These are phyloP conservation scores for Colistium nudipinnis DNA, from an alignment of 2,113 vertebrate species.

Conservation along the genomic window DNA sequence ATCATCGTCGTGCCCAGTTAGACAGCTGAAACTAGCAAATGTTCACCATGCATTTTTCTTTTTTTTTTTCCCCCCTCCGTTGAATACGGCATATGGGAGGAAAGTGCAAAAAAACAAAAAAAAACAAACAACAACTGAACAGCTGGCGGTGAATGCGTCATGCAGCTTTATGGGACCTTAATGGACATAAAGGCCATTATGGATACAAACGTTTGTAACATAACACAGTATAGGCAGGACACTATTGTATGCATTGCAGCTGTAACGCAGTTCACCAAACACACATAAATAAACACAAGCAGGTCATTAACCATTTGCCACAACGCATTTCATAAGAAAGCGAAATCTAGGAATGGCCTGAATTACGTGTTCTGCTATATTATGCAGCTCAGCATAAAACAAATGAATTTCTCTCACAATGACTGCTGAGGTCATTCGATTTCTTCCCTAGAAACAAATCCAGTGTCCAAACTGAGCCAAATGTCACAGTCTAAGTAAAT, in stretches of 20 bases:
- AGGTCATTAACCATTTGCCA: no score
- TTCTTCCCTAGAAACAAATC: conserved; percentile 22
- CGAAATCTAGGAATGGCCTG: no score
- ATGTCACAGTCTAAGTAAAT: neutral
- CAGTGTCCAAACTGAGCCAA: conserved; percentile 14
- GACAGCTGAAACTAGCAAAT: conserved; percentile 63
- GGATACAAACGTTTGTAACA: conserved; percentile 2
- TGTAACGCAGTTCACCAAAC: no score
- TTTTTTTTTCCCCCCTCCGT: no score
- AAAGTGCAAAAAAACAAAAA: conserved; percentile 25
- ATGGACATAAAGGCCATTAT: neutral
- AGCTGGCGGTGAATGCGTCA: conserved; percentile 41
- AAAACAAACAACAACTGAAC: conserved; percentile 34
- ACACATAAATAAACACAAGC: no score
- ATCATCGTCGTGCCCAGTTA: conserved; percentile 52
- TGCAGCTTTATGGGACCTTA: conserved; percentile 13
- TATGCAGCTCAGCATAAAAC: no score
- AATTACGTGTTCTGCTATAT: no score
- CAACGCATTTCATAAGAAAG: no score
- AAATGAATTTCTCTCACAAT: no score
- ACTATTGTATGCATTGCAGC: no score
- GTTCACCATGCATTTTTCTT: conserved; percentile 16
- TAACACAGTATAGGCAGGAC: no score
- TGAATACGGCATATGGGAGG: conserved; percentile 45
- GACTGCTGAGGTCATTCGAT: neutral